These are phyloP conservation scores for Syrphus vitripennis DNA, from an alignment of 2,888 invertebrate genomes.

Conservation along the genomic window DNA sequence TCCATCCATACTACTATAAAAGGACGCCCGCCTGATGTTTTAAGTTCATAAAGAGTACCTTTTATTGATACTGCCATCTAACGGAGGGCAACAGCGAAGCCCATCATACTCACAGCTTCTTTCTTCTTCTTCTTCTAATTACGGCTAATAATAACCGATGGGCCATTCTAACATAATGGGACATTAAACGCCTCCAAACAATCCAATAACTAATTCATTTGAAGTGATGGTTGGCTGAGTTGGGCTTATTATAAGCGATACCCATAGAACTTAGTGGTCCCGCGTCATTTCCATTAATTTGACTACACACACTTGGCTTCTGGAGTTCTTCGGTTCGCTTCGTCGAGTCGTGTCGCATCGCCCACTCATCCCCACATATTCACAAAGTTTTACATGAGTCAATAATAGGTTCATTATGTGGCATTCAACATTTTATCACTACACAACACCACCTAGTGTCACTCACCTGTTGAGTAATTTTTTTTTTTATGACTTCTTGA, in stretches of 20 bases:
- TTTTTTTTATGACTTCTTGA: conserved; percentile 45
- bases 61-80: not conserved
- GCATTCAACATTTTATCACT: conserved; percentile 7
- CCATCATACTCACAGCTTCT: not conserved
- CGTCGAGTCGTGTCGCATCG: not conserved
- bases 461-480: conserved; percentile 59
- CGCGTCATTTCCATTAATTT: not conserved
- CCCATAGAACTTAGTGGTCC: not conserved
- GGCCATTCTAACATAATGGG: conserved; percentile 19
- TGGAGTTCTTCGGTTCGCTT: not conserved
- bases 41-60: no score
- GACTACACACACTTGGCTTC: not conserved
- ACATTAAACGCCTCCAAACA: conserved; percentile 50
- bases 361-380: not conserved
- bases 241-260: conserved; percentile 4
- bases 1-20: not conserved
- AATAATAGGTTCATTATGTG: conserved; percentile 23
- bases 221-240: conserved; percentile 1
- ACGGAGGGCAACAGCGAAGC: not conserved
- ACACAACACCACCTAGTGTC: not conserved
- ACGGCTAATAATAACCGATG: conserved; percentile 2
- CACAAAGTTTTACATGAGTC: not conserved
- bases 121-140: no score
- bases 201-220: conserved; percentile 61
- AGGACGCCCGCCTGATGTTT: not conserved